phyloP scores from a whole-genome alignment of 2,888 invertebrate genomes.

The Gryllus longicercus region DNA sequence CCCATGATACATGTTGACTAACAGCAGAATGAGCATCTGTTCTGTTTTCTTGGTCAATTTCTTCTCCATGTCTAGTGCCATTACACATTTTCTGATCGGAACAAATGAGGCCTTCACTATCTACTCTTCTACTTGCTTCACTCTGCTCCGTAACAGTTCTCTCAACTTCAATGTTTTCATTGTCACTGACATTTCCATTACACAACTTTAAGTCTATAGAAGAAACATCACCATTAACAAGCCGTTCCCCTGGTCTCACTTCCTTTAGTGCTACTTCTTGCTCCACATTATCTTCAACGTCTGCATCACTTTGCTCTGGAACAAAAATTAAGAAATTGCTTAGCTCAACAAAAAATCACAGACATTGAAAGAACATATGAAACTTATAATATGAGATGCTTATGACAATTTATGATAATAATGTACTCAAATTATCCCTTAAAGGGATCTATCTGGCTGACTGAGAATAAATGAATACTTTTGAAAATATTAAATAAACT shows the following conservation, averaged over 20 bases:
- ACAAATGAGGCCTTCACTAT: not conserved
- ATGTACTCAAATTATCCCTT: too few relatives aligned
- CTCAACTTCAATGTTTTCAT: not conserved
- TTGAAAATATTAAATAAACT: too few relatives aligned
- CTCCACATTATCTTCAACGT: constrained; percentile 72
- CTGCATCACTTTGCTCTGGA: constrained; percentile 73
- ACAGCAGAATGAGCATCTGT: not conserved
- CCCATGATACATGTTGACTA: not conserved
- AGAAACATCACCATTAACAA: not conserved
- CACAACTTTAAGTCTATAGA: not conserved
- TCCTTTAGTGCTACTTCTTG: constrained; percentile 49
- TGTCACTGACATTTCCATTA: not conserved
- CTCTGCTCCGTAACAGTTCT: not conserved
- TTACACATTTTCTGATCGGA: not conserved
- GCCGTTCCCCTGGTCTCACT: not conserved
- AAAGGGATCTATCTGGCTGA: too few relatives aligned
- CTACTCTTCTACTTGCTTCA: not conserved
- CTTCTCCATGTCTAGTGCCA: not conserved
- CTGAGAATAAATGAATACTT: too few relatives aligned
- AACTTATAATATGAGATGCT: not conserved
- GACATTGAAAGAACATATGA: not conserved
- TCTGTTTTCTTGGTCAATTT: not conserved
- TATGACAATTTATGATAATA: too few relatives aligned
- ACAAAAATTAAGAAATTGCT: not conserved
- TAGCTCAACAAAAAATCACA: not conserved